Base-by-base conservation (phyloP, 2,113 vertebrate genomes). In the Rana temporaria region DNA sequence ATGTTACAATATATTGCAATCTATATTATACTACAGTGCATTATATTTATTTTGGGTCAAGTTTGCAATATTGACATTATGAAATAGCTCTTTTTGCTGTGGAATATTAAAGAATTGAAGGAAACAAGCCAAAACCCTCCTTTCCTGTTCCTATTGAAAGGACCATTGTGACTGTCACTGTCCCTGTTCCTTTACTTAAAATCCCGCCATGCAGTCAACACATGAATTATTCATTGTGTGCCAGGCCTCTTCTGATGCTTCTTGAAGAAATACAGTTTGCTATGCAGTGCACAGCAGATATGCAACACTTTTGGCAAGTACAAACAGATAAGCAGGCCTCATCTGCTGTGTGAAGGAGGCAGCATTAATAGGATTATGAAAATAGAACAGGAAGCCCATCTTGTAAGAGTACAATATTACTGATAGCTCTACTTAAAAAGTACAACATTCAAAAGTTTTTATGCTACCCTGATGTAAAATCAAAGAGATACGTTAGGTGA, bases 211-310 rank as follows among this genome's bases (percentile, higher is more conserved):
- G 18, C 84, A 76, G 42, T 19, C 85, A 76, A 16, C 84, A 66
- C 34, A 26, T 86, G 84, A 88, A 87, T 87, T 85, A 88, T 88
- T 88, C 79, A 85, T 78, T 1, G 62, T n/a, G 48, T 83, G 32
- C 81, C 69, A 60, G 30, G 22, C 74, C 84, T 59, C 73, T 38
- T 20, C 48, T 78, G 60, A 79, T 52, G 19, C 26, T 55, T 79
- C 52, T 56, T 69, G 38, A 88, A 81, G 75, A 78, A 84, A 71
- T 65, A 38, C 74, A 82, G 78, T 76, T 24, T 70, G 66, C 66
- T 76, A 71, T 9, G 76, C 85, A 20, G 67, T 48, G 71, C 20
- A 82, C 62, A 74, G 67, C 48, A 82, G 32, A 82, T 67, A 67
- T 82, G 63, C 53, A 82, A 67, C 62, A 82, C 26, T 42, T 81